These are phyloP conservation scores for Caenorhabditis parvicauda DNA, from an alignment of 2,888 invertebrate species.

Conservation along the genomic window DNA sequence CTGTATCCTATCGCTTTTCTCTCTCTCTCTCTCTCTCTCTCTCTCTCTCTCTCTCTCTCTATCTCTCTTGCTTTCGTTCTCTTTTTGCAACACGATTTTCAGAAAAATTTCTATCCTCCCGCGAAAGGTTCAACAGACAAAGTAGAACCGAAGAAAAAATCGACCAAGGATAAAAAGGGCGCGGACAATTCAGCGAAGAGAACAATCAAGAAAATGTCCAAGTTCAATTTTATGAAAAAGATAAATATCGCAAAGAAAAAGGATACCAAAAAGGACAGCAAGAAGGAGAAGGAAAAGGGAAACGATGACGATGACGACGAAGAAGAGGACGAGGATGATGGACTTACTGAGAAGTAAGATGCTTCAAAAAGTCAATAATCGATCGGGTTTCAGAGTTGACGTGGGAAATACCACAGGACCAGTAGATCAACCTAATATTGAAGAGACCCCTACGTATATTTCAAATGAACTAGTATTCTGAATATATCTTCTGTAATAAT, in stretches of 20 bases:
- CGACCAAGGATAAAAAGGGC: constrained; percentile 14
- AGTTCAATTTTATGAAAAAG: neutral
- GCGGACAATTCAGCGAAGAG: neutral
- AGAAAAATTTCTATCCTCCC: neutral
- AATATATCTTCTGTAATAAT: neutral
- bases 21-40: neutral
- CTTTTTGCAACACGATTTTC: neutral
- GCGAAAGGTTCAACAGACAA: too few species aligned
- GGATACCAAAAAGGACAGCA: constrained; percentile 3
- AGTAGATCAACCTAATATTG: too few species aligned
- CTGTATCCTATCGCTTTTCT: neutral
- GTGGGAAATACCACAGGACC: too few species aligned
- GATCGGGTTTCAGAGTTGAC: too few species aligned
- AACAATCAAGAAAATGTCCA: constrained; percentile 2
- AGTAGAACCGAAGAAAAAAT: constrained; percentile 22
- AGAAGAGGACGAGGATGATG: constrained; percentile 4
- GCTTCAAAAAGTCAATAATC: too few species aligned
- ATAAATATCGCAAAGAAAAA: neutral
- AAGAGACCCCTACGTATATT: too few species aligned
- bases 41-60: neutral
- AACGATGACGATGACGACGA: constrained; percentile 4
- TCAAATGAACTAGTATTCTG: neutral
- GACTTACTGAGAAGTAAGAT: too few species aligned
- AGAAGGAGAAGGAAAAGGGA: constrained; percentile 9
- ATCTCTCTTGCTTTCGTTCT: neutral